Evolutionary conservation across 2,888 invertebrate genomes (phyloP), one percentile per base, ranked within the genome.

Genomic region (Mantis religiosa): DNA sequence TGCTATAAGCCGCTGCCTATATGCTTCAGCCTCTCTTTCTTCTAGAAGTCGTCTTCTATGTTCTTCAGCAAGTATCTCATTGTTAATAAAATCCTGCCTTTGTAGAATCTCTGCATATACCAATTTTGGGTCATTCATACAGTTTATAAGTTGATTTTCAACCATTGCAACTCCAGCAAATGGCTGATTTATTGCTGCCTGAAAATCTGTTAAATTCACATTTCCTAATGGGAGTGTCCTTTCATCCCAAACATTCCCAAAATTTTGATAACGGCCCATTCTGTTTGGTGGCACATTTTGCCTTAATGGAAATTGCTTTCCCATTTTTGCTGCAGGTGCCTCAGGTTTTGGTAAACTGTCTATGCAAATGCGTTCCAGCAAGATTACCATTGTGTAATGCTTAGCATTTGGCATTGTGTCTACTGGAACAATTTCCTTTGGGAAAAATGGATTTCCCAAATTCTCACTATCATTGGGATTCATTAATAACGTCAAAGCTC

Each of bases 381-480:
- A 30, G n/a, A 87, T 34, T 28, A 87, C 12, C 87, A 82, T 28
- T 25, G 28, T 82, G 25, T 28, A 87, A 14, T 27, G 27, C 41
- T 27, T 8, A 9, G 14, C 82, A n/a, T 86, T 28, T 20, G 81
- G 86, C 28, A 71, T 6, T 81, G 28, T 28, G 81, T 81, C 81
- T 0, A 54, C 28, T 27, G 86, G 81, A 20, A 71, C 7, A 28
- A 30, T 54, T 86, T 28, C 28, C 41, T 82, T 30, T 82, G 87
- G 87, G 34, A 87, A 87, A 82, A 87, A 87, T n/a, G 87, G 87
- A 41, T 82, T 82, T 14, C 82, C 82, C 81, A 87, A 27, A 7
- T 34, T 27, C 1, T n/a, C 8, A 7, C 20, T 15, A 27, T 15
- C 25, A 34, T 4, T 27, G 27, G 85, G 85, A 2, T 47, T 47